These are phyloP conservation scores for Cryptotis parvus DNA, from an alignment of 2,113 vertebrate genomes.

Conservation along the genomic window DNA sequence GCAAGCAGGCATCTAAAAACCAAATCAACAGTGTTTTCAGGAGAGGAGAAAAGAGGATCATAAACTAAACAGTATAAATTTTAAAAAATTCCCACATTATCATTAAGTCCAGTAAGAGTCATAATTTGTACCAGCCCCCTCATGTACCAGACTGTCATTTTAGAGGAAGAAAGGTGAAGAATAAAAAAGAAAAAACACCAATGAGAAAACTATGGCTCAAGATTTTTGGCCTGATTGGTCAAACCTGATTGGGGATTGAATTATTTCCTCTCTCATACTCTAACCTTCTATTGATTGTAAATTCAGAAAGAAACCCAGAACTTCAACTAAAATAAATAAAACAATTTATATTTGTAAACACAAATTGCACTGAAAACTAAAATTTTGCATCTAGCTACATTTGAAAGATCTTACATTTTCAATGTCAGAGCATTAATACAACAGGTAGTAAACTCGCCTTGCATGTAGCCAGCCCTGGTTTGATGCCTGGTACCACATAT, in stretches of 20 bases:
- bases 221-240: conserved; percentile 69
- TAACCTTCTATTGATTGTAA: neutral
- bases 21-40: neutral
- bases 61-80: neutral
- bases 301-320: conserved; percentile 9
- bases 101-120: neutral
- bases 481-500: too few species aligned
- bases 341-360: conserved; percentile 52
- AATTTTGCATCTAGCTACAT: neutral
- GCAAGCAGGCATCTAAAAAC: neutral
- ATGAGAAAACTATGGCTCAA: conserved; percentile 57
- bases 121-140: neutral
- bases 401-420: conserved; percentile 32
- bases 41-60: neutral
- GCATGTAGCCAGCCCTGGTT: too few species aligned
- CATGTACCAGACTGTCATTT: neutral
- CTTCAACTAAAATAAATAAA: conserved; percentile 55
- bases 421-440: neutral
- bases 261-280: conserved; percentile 70
- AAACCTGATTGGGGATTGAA: conserved; percentile 75
- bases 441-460: too few species aligned
- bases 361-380: neutral
- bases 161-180: neutral
- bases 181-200: conserved; percentile 59
- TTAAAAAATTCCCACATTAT: neutral